These are phyloP conservation scores for Ptychobarbus kaznakovi DNA, from an alignment of 2,797 vertebrate species.

Conservation along the genomic window DNA sequence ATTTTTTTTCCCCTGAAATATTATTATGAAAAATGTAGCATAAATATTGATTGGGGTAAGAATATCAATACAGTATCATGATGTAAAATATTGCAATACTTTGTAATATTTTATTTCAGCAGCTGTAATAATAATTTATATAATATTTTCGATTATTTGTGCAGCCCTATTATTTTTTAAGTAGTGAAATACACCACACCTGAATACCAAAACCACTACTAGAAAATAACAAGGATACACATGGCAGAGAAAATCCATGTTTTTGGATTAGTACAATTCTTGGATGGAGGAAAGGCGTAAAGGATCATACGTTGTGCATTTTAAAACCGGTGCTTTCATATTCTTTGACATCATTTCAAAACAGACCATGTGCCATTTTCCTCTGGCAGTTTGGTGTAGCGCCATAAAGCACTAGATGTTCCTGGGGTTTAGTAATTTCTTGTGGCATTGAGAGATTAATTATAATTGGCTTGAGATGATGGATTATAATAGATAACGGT, in stretches of 20 bases:
- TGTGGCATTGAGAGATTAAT: constrained; percentile 14
- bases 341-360: constrained; percentile 25
- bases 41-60: background rate
- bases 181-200: constrained; percentile 2
- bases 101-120: background rate
- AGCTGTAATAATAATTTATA: background rate
- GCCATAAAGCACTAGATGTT: constrained; percentile 16
- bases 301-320: background rate
- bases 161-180: constrained; percentile 6
- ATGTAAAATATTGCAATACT: constrained; percentile 1
- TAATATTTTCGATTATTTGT: background rate
- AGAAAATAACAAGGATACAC: constrained; percentile 35
- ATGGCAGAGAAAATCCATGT: background rate
- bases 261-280: constrained; percentile 1
- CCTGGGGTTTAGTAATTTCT: background rate
- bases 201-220: constrained; percentile 16
- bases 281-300: constrained; percentile 4
- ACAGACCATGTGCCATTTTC: constrained; percentile 8
- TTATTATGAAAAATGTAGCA: background rate
- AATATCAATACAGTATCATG: background rate
- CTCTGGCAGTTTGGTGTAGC: background rate
- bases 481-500: no score
- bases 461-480: no score
- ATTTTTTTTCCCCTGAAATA: background rate
- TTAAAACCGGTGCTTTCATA: constrained; percentile 22